Evolutionary conservation across 2,113 vertebrate species (phyloP).

Genomic region (Jacana jacana): DNA sequence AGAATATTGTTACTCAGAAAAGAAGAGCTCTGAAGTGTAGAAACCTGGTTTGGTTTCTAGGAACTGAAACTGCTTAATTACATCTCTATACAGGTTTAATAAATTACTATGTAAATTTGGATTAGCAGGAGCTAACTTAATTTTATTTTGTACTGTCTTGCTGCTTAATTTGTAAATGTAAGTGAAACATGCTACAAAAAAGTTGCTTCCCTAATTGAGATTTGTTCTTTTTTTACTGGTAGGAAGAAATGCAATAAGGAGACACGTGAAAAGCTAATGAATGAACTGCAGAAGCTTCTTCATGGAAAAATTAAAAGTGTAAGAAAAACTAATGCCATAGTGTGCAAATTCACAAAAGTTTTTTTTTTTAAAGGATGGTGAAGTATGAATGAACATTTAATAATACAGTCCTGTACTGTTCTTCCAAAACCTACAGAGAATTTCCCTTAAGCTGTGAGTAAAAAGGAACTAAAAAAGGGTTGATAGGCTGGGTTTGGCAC

Average conservation of each 20-base stretch:
- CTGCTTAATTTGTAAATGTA: background rate
- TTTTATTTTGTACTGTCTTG: background rate
- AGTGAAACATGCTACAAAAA: background rate
- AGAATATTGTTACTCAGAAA: background rate
- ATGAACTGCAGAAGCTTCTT: constrained; percentile 85
- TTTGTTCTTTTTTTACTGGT: background rate
- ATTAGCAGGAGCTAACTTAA: background rate
- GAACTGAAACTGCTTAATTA: background rate
- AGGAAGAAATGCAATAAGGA: constrained; percentile 89
- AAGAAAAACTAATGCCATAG: background rate
- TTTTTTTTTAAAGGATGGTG: background rate
- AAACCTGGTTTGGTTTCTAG: background rate
- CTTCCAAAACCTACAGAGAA: background rate
- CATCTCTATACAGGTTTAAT: background rate
- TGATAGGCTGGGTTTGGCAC: background rate
- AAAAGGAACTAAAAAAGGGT: background rate
- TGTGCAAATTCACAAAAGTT: background rate
- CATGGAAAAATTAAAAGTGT: constrained; percentile 90
- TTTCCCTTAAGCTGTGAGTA: background rate
- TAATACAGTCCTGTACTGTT: background rate
- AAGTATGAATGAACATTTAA: background rate
- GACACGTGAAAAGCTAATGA: constrained; percentile 82
- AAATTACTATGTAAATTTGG: background rate
- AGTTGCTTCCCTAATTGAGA: background rate
- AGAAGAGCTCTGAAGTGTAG: background rate